Evolutionary conservation across 2,113 vertebrate species (phyloP).

Genomic region (Halichoeres trimaculatus): DNA sequence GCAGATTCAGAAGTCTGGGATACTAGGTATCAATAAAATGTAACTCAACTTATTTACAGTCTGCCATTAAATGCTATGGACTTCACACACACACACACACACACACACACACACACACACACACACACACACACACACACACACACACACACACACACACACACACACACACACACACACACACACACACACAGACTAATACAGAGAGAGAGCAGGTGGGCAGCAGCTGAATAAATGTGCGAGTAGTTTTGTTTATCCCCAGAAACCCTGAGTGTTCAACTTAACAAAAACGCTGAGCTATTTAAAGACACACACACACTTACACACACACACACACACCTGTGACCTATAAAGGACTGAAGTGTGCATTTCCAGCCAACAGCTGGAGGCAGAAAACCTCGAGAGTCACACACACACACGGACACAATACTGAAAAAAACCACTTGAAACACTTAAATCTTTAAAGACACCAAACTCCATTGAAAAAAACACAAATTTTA

Average conservation of each 20-base stretch:
- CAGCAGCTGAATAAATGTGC: slow-evolving; percentile 63
- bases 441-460: too few relatives aligned
- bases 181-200: too few relatives aligned
- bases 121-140: too few relatives aligned
- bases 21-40: too few relatives aligned
- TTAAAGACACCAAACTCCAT: too few relatives aligned
- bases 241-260: slow-evolving; percentile 40
- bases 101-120: too few relatives aligned
- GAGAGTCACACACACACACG: not conserved
- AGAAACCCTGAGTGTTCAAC: slow-evolving; percentile 4
- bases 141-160: too few relatives aligned
- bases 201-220: slow-evolving; percentile 29
- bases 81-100: not conserved
- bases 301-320: slow-evolving; percentile 55
- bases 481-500: too few relatives aligned
- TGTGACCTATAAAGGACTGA: slow-evolving; percentile 51
- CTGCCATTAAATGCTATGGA: too few relatives aligned
- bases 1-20: too few relatives aligned
- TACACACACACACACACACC: slow-evolving; percentile 57
- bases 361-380: slow-evolving; percentile 24
- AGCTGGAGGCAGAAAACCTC: slow-evolving; percentile 21
- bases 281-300: slow-evolving; percentile 29
- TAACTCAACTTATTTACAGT: too few relatives aligned
- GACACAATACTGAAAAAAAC: not conserved
- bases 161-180: too few relatives aligned